Base-by-base conservation (phyloP, 2,888 invertebrate genomes). In the Agriotes lineatus region DNA sequence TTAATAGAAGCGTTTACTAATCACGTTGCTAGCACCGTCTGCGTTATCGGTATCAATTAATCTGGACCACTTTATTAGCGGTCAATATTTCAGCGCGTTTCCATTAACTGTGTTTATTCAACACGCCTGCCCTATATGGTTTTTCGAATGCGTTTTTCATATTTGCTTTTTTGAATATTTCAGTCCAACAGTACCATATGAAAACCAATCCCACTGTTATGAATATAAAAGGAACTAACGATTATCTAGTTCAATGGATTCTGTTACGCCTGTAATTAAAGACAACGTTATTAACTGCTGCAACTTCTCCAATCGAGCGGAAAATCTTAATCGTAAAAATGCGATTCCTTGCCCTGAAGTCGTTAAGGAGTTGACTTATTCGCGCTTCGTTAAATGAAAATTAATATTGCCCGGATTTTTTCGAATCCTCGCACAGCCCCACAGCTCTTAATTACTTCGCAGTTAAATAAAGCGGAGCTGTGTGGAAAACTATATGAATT, bases 1-100 rank as follows among this genome's bases (percentile, higher is more conserved):
- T 66, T 66, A 66, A 66, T 66, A 66, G 58, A 58, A 59, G 65
- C 65, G 33, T 50, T 66, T 66, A 59, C 65, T 66, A 66, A 66
- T 66, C 65, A 66, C 65, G 65, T 66, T 59, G 52, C 65, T 59
- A 52, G 65, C 65, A 66, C 65, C 65, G 59, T 66, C 65, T 59
- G 65, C 33, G 65, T 66, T 66, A 59, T 64, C 65, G 59, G 42
- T 52, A 52, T 42, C 65, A 66, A 66, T 66, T 66, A 66, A 66
- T 66, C 59, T 58, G 48, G 50, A 59, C 65, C 65, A 58, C 65
- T 66, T 57, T 66, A 59, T 66, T 66, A 66, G 65, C 45, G 65
- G 65, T 66, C 58, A 58, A 66, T 66, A 59, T 59, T 64, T 64
- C 57, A 66, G 19, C 58, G 19, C 33, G 12, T 25, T 64, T 64